A percentile compares a stretch with the other conserved stretches of the same genome.
Conservation (phyloP, 2,888 invertebrate species). For the Eupithecia pulchellata region DNA sequence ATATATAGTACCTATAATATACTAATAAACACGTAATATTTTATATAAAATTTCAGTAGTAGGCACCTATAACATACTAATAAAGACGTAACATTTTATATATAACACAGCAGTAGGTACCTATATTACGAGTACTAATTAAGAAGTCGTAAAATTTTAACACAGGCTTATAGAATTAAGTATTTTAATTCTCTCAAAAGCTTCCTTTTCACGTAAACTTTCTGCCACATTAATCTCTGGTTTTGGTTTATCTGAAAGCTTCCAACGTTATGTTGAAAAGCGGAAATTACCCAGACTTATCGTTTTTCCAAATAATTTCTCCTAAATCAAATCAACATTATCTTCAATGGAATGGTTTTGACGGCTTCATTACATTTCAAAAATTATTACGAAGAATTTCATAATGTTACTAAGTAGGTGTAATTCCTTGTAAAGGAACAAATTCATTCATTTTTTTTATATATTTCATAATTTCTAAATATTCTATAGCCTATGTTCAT, state of each 20-base stretch:
- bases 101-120: too few species aligned
- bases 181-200: not conserved
- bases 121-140: too few species aligned
- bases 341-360: not conserved
- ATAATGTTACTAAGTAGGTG: not conserved
- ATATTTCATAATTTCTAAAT: too few species aligned
- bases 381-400: slow-evolving; percentile 1
- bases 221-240: not conserved
- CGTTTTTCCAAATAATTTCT: not conserved
- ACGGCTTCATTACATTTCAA: slow-evolving; percentile 5
- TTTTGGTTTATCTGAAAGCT: not conserved
- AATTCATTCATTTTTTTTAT: too few species aligned
- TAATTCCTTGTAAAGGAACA: too few species aligned
- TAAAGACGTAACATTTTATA: too few species aligned
- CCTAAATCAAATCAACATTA: not conserved
- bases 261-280: not conserved
- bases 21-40: too few species aligned
- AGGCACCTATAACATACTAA: too few species aligned
- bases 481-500: too few species aligned
- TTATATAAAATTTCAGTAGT: too few species aligned
- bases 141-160: too few species aligned
- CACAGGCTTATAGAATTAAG: not conserved
- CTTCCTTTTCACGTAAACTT: not conserved
- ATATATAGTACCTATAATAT: too few species aligned
- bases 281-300: not conserved